Conservation (phyloP, 37 sponge, comb jelly and placozoan species). For the Hexactinellida sp. region DNA sequence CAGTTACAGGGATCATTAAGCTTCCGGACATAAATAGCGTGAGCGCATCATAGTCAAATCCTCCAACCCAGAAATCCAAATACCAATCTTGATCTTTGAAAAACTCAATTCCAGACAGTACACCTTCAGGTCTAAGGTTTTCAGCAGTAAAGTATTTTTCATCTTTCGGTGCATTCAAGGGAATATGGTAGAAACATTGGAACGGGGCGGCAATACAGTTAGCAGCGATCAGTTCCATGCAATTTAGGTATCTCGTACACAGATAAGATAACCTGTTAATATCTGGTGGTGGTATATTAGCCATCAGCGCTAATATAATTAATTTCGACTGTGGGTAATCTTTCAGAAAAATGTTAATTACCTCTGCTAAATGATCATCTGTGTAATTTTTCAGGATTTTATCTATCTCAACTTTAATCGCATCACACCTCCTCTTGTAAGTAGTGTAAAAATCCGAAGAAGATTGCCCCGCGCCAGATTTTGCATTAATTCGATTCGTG, state of each 20-base stretch:
- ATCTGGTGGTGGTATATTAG: neutral
- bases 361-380: neutral
- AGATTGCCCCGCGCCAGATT: neutral
- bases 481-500: neutral
- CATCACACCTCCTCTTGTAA: neutral
- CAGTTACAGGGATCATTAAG: neutral
- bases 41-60: neutral
- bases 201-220: neutral
- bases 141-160: neutral
- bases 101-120: neutral
- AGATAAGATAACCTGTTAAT: neutral
- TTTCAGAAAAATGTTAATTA: neutral
- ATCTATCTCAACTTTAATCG: neutral
- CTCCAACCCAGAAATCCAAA: neutral
- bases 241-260: neutral
- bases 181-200: neutral
- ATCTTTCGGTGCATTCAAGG: neutral
- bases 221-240: neutral
- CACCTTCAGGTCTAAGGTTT: neutral
- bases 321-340: neutral
- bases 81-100: neutral
- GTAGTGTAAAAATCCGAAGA: neutral
- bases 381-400: neutral
- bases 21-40: neutral
- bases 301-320: neutral